Evolutionary conservation across 2,797 vertebrate species (phyloP).

Genomic region (Falco berigora): DNA sequence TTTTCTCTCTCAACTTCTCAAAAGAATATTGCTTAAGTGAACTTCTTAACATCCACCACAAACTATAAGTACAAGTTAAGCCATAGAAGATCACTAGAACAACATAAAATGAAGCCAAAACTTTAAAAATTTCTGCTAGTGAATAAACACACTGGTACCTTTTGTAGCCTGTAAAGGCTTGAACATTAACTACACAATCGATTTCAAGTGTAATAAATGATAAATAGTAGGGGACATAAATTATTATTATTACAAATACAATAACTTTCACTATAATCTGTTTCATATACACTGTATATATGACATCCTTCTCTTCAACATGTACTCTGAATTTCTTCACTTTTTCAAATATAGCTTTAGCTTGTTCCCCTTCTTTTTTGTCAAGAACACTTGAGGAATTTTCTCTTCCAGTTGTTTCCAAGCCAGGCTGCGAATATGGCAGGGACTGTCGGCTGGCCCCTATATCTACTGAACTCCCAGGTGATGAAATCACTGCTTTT

Average conservation of each 20-base stretch:
- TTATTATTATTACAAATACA: constrained; percentile 74
- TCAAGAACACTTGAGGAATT: constrained; percentile 77
- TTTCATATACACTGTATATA: constrained; percentile 78
- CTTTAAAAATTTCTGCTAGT: constrained; percentile 78
- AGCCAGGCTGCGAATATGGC: constrained; percentile 63
- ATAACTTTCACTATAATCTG: constrained; percentile 80
- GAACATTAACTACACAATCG: constrained; percentile 75
- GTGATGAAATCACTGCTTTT: constrained; percentile 62
- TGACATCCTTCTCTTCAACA: constrained; percentile 79
- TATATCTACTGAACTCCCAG: constrained; percentile 63
- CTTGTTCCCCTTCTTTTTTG: constrained; percentile 81
- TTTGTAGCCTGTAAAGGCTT: constrained; percentile 79
- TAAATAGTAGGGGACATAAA: constrained; percentile 77
- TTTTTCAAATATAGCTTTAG: constrained; percentile 83
- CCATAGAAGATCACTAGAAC: constrained; percentile 77
- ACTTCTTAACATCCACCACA: constrained; percentile 82
- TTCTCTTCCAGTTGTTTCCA: constrained; percentile 74
- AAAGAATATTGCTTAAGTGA: constrained; percentile 83
- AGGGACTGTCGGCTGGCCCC: constrained; percentile 69
- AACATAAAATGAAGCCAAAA: constrained; percentile 78
- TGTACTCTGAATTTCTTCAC: constrained; percentile 78
- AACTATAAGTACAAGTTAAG: constrained; percentile 77
- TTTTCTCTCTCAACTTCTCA: constrained; percentile 78
- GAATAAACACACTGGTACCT: constrained; percentile 82
- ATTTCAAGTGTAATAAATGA: constrained; percentile 79